Conservation (phyloP, 2,113 vertebrate species). For the Acinonyx jubatus region DNA sequence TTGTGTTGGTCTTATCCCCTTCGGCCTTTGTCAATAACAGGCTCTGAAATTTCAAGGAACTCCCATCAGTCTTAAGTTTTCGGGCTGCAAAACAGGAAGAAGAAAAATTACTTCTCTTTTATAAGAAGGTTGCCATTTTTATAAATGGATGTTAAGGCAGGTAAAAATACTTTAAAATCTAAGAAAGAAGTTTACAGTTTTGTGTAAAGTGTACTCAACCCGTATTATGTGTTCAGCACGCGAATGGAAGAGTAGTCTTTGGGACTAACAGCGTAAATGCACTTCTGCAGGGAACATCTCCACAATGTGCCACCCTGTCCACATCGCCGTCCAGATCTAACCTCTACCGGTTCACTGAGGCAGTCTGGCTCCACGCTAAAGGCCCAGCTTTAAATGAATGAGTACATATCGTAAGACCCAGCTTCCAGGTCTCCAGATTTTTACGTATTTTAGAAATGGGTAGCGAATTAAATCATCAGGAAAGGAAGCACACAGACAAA, state of each 20-base stretch:
- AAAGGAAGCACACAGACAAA: not conserved
- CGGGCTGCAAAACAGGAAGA: not conserved
- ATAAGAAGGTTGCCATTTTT: not conserved
- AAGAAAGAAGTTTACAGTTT: not conserved
- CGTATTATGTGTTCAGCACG: not conserved
- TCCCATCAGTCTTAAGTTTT: slow-evolving; percentile 7
- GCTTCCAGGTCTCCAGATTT: not conserved
- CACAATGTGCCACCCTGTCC: not conserved
- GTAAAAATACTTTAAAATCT: slow-evolving; percentile 10
- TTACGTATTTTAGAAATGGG: not conserved
- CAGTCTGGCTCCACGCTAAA: not conserved
- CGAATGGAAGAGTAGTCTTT: not conserved
- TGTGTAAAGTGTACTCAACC: not conserved
- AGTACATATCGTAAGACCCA: not conserved
- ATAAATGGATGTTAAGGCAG: not conserved
- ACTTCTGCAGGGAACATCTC: too few relatives aligned
- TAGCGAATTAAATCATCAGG: slow-evolving; percentile 27
- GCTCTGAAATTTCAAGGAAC: not conserved
- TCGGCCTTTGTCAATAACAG: not conserved
- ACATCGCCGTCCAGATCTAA: rapidly evolving
- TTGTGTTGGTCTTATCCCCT: not conserved
- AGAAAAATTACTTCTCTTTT: slow-evolving; percentile 8
- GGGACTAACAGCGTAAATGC: not conserved
- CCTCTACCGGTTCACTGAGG: not conserved
- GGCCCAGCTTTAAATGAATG: not conserved